Evolutionary conservation across 2,113 vertebrate species (phyloP), one percentile per base, ranked within the genome.

Genomic region (Rhadina sibilatrix): DNA sequence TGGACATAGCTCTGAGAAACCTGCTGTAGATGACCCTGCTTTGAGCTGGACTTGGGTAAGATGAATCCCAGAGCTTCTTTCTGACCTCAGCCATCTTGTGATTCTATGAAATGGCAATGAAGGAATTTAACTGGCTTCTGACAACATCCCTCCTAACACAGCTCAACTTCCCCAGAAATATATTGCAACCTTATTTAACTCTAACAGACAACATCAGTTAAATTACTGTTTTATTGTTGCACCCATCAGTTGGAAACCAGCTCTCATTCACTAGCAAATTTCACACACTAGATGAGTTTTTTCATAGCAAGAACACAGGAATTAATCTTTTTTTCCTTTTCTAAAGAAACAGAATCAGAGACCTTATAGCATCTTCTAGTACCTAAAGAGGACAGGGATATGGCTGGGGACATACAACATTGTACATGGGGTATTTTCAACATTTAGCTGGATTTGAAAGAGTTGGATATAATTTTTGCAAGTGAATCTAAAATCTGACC

Each of bases 101-200:
- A 66, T 81, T 70, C 59, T 66, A 25, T 59, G 44, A 89, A 92
- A 93, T 6, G 19, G 37, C 69, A 91, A 60, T 10, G 31, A 91
- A 68, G 44, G 52, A 75, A 76, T 89, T 84, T 52, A 84, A 75
- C 38, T 33, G 31, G 10, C 25, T 91, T 75, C 81, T 79, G 52
- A 82, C 25, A 87, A 72, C 33, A 11, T 24, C 30, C 38, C 47
- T 74, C 11, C 80, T 68, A 81, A 87, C 30, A 37, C 23, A 87
- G 77, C 6, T 84, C 63, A 83, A 78, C 89, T 94, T 74, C 53
- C 38, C 66, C 57, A 91, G 69, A 91, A 92, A 91, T 76, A 84
- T 3, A 64, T 2, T 65, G 23, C 53, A 75, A 89, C 35, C 9
- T 97, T 95, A 89, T 82, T 95, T 91, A 96, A 94, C 49, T 75